Base-by-base conservation (phyloP, 2,888 invertebrate species). In the Orchesellides sinensis region DNA sequence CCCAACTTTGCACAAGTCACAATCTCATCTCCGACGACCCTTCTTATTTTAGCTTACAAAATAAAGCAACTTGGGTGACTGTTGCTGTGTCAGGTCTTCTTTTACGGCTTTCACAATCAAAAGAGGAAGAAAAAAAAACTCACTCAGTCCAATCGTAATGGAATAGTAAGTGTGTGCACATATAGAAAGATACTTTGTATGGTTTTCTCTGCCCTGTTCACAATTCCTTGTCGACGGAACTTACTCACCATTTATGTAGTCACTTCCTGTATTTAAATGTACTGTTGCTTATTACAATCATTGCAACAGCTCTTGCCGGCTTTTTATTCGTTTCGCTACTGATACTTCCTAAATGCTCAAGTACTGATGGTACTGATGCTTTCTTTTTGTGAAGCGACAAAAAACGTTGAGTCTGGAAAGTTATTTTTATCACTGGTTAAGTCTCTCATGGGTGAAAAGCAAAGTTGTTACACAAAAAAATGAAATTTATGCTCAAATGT, bases 41-140 rank as follows among this genome's bases (percentile, higher is more conserved):
- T 54, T 65, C 54, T 56, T 35, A 32, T 45, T 65, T 65, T 63
- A 56, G 45, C 54, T 68, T 77, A 21, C 59, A 66, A 63, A 70
- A 68, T 52, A 68, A 68, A 72, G 49, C 27, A 45, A 25, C 73
- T 66, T 47, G 68, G 54, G 29, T 80, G 66, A 80, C 66, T 81
- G 59, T 73, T 81, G 81, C 81, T 81, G 81, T 69, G 73, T 81
- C 81, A 81, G 81, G 73, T 73, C 59, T 81, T 66, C 74, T 81
- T 81, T 80, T 80, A 80, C 72, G 65, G 80, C 74, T 81, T 74
- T 81, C 81, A 73, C 73, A 74, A 52, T 79, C 69, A 63, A 59
- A 68, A 59, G 35, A 56, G 61, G 49, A 49, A 59, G 25, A 59
- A 66, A 59, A 73, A 72, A 47, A 47, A 45, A 47, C 65, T 70